Base-by-base conservation (phyloP, 2,888 invertebrate genomes). In the Xestoiulus laeticollis region DNA sequence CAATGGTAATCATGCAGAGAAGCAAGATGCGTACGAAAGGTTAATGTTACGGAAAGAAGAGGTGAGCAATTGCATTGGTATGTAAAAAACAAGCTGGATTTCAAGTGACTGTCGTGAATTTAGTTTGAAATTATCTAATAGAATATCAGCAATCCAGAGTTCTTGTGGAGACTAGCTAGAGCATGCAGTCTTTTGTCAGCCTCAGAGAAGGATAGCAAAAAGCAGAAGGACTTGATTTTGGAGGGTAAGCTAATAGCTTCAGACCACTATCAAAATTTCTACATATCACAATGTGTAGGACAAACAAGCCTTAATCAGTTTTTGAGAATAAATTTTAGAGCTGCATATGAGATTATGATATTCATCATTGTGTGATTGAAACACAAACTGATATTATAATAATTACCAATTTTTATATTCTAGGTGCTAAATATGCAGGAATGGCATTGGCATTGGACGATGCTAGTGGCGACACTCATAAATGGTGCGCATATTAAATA, bases 391-490 rank as follows among this genome's bases (percentile, higher is more conserved):
- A 84, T 82, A n/a, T n/a, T n/a, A n/a, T n/a, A 89, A 87, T 89
- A 68, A 32, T 53, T 38, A 5, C 33, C 33, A 38, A n/a, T n/a
- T 32, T 84, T 26, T 4, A 19, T 68, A 84, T 88, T 90, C 85
- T 89, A 94, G 95, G 95, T 85, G 92, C 94, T 85, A 92, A 93
- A 59, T 93, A 93, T 89, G 95, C 95, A 87, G 92, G 93, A 87
- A 91, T 91, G 88, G 94, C 95, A 30, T 91, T 95, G 33, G 91
- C 93, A 85, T 89, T 94, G 4, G 92, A 93, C 89, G 91, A 93
- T 0, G 91, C 92, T 30, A 92, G 93, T 90, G 92, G 94, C 0
- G 94, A 95, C 90, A 93, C 94, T 22, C 95, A 95, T 91, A 96
- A 96, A 92, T 96, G 96, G 95, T 93, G 90, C 32, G 82, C 12